These are phyloP conservation scores for Hypsibius dujardini DNA, from an alignment of 1,140 invertebrate species.

Conservation along the genomic window DNA sequence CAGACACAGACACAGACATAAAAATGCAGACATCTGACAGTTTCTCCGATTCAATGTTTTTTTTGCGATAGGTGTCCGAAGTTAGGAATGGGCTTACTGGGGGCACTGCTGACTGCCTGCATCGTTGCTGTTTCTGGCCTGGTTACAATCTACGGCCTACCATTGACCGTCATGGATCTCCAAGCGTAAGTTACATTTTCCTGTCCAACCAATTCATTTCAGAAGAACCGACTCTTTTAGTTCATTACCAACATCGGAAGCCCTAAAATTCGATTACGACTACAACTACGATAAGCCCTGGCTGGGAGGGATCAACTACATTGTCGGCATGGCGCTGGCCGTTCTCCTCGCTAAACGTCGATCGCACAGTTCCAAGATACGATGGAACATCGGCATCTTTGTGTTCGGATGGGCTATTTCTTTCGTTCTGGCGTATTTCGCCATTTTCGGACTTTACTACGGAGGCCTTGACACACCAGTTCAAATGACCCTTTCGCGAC, in stretches of 20 bases:
- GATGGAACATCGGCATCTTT: background rate
- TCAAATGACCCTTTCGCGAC: background rate
- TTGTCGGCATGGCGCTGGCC: background rate
- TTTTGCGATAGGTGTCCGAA: background rate
- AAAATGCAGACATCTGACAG: no score
- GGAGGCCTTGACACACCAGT: background rate
- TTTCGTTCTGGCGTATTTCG: background rate
- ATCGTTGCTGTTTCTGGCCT: background rate
- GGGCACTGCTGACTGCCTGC: background rate
- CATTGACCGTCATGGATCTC: background rate
- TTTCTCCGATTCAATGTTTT: background rate
- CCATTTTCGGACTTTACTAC: background rate
- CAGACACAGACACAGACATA: no score
- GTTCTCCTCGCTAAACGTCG: background rate
- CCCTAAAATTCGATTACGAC: background rate
- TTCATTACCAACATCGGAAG: background rate
- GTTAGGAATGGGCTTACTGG: background rate
- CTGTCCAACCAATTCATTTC: background rate
- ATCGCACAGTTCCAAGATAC: background rate
- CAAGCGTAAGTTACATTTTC: background rate
- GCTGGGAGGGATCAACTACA: background rate
- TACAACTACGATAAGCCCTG: constrained; percentile 10
- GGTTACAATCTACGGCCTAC: background rate
- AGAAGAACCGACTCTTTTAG: background rate
- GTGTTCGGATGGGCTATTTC: background rate